Base-by-base conservation (phyloP, 2,113 vertebrate genomes). In the Callorhinus ursinus region DNA sequence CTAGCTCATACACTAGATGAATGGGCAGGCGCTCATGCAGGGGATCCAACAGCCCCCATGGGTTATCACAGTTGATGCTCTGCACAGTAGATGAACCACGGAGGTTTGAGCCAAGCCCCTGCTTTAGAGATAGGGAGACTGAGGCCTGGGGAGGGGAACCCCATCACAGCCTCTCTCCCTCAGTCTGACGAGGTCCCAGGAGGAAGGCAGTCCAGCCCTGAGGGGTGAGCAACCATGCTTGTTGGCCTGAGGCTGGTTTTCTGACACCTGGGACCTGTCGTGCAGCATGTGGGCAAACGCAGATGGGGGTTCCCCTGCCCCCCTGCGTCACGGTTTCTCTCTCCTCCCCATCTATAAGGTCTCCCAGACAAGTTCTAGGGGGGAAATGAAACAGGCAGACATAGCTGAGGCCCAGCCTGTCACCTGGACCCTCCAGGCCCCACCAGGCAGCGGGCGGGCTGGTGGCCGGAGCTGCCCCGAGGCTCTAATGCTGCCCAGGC, bases 281-380 rank as follows among this genome's bases (percentile, higher is more conserved):
- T 33, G 28, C 31, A 42, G 36, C 79, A 63, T 16, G 8, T 31
- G 12, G 9, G n/a, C 71, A 59, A 79, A 79, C 31, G 42, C 42
- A 12, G 4, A 5, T 10, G 16, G 19, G 2, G 26, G 9, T 88
- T 36, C 3, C 18, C 22, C n/a, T 11, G 9, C 1, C 9, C 42
- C 51, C 11, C 1, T 0, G 12, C 14, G 74, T 67, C 21, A 19
- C 11, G 10, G 31, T 57, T 28, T 94, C 71, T 74, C 21, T 65
- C 36, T 72, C 63, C 7, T 77, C 7, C 42, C 33, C 59, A 14
- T 49, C 31, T 92, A 5, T 39, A 80, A 88, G 65, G 31, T 51
- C 55, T 89, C 33, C 55, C 14, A 80, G 71, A 22, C 19, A 72
- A 72, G 8, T 80, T 92, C 89, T 69, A 94, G 79, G 28, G 39